phyloP scores from a whole-genome alignment of 2,888 invertebrate genomes.

The Amiota mariae region DNA sequence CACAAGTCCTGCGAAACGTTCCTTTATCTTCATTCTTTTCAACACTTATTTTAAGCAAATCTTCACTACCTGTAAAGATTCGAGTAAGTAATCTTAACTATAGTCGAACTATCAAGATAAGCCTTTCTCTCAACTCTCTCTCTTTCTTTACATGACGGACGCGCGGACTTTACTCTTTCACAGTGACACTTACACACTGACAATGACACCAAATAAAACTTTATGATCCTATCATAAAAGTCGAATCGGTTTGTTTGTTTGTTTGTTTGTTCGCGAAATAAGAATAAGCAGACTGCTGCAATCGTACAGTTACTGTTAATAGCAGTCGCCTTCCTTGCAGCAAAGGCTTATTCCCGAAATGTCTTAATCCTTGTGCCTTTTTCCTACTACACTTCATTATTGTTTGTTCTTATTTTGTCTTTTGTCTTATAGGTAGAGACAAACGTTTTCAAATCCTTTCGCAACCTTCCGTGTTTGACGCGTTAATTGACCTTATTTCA shows the following conservation, averaged over 20 bases:
- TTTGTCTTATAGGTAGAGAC: conserved; percentile 17
- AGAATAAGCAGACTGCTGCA: not conserved
- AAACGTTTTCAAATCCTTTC: conserved; percentile 57
- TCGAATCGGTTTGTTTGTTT: conserved; percentile 47
- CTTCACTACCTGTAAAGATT: conserved; percentile 15
- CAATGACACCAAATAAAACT: conserved; percentile 55
- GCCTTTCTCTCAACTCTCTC: conserved; percentile 58
- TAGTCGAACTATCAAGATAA: conserved; percentile 52
- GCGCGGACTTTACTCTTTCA: conserved; percentile 30
- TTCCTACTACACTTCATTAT: conserved; percentile 21
- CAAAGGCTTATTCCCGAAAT: conserved; percentile 68
- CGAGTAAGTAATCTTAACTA: not conserved
- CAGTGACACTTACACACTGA: not conserved
- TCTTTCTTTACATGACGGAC: conserved; percentile 47
- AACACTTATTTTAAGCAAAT: conserved; percentile 7
- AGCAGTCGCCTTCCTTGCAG: conserved; percentile 58
- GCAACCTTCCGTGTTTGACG: conserved; percentile 39
- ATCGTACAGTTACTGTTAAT: conserved; percentile 47
- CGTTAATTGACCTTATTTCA: conserved; percentile 50
- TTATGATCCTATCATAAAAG: conserved; percentile 53
- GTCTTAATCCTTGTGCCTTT: conserved; percentile 41
- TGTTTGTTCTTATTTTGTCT: conserved; percentile 42
- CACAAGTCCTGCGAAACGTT: not conserved
- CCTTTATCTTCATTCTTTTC: not conserved
- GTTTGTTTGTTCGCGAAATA: conserved; percentile 37